Base-by-base conservation (phyloP, 2,888 invertebrate genomes). In the Amphipoea oculea region DNA sequence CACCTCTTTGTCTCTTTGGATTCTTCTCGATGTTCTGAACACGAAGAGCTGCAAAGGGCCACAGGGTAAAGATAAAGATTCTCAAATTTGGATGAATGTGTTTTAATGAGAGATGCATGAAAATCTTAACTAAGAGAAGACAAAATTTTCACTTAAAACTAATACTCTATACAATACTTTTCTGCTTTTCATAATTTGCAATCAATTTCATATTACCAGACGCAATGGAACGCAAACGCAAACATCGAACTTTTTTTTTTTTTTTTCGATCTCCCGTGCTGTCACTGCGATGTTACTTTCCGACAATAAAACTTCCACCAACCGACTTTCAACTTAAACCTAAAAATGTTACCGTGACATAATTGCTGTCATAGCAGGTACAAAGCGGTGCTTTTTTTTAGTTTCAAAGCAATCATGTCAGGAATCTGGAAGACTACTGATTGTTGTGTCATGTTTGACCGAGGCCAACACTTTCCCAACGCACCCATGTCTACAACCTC, bases 91-190 rank as follows among this genome's bases (percentile, higher is more conserved):
- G n/a, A 40, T 74, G 4, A 4, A n/a, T 63, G n/a, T 54, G 2
- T 67, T 82, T 83, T 65, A 73, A 65, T 81, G 54, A 17, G 2
- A 11, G 0, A 20, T 70, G 23, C 0, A 54, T 51, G 23, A 20
- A 2, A 45, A 45, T 20, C 11, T 6, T n/a, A 69, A 14, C 20
- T 14, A 29, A 4, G 45, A 29, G 51, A 68, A 9, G 1, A 63
- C 29, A 66, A 63, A 60, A 78, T 42, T 29, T 29, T 20, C 0
- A 73, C 17, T 65, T 63, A 79, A 73, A 69, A 82, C 76, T 76
- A 76, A 71, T 42, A 54, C 73, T 14, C 40, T 9, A 11, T 5
- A 23, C 11, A 62, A 63, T 65, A 12, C 48, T 29, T 60, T 17
- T n/a, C 62, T 12, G 11, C 4, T 6, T 23, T 1, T 17, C 57